Base-by-base conservation (phyloP, 1,140 invertebrate species). In the Pristionchus pacificus region DNA sequence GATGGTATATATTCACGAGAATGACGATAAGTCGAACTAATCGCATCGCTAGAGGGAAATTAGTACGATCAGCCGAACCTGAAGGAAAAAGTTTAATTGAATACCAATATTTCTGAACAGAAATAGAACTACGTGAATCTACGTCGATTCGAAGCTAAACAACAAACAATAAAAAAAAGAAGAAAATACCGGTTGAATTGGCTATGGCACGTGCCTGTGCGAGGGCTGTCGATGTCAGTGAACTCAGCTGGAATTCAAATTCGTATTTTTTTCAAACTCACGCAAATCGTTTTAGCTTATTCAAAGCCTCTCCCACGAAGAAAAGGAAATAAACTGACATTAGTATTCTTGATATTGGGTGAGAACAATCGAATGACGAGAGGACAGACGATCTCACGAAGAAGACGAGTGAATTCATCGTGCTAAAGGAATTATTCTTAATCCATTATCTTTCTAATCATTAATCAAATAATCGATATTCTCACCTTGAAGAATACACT, bases 311-410 rank as follows among this genome's bases (percentile, higher is more conserved):
- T n/a, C n/a, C n/a, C n/a, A n/a, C n/a, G n/a, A n/a, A n/a, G n/a
- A n/a, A n/a, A n/a, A n/a, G n/a, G n/a, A n/a, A n/a, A n/a, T n/a
- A n/a, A n/a, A n/a, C n/a, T n/a, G n/a, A n/a, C n/a, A n/a, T n/a
- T n/a, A n/a, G n/a, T n/a, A 58, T 55, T 63, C 68, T 76, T 76
- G 10, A 76, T 61, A 38, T 77, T 77, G n/a, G 74, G 76, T 13
- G 95, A 98, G 86, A 98, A 98, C 70, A 98, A 85, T 85, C 96
- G 95, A 68, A 98, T 97, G 0, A 98, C 92, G 77, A 98, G 87
- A 13, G 95, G 95, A 85, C 95, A 98, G 0, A 98, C 94, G 76
- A 92, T 88, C 84, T 98, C 95, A 85, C 97, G 97, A 15, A 98
- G 84, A 32, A 98, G 86, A 83, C 96, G 93, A 79, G 91, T 91